Evolutionary conservation across 2,797 vertebrate genomes (phyloP).

Genomic region (Discoglossus pictus): DNA sequence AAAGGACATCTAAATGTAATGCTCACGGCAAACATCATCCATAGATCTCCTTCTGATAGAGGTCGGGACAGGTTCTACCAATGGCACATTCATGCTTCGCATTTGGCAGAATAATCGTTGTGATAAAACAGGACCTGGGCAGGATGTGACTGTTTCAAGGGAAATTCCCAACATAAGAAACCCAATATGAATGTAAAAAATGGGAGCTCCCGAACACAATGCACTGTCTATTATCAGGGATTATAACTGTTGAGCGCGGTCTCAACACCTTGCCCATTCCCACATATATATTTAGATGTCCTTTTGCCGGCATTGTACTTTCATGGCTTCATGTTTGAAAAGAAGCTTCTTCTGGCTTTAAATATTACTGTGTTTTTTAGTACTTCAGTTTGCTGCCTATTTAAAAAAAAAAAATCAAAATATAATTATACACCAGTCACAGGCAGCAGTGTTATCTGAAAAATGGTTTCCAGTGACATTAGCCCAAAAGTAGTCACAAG

Average conservation of each 20-base stretch:
- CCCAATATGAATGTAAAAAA: conserved; percentile 22
- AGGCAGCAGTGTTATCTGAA: too few relatives aligned
- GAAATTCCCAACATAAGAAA: not conserved
- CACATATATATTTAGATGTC: conserved; percentile 28
- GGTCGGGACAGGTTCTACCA: too few relatives aligned
- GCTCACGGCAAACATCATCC: too few relatives aligned
- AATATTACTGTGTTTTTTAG: conserved; percentile 7
- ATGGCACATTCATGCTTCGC: too few relatives aligned
- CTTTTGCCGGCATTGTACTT: conserved; percentile 31
- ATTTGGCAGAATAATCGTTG: too few relatives aligned
- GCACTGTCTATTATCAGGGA: conserved; percentile 30
- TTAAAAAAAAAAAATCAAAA: too few relatives aligned
- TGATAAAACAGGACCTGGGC: too few relatives aligned
- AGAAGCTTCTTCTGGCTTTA: conserved; percentile 3
- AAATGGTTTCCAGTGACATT: too few relatives aligned
- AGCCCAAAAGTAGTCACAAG: too few relatives aligned
- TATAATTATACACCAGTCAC: too few relatives aligned
- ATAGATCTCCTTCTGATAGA: too few relatives aligned
- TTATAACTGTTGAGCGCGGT: conserved; percentile 1
- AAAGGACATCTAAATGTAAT: conserved; percentile 44
- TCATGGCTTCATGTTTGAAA: conserved; percentile 14
- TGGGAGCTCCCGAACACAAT: not conserved
- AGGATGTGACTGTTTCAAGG: too few relatives aligned
- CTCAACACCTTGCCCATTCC: not conserved
- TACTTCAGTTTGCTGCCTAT: not conserved